phyloP scores from a whole-genome alignment of 2,113 vertebrate genomes.

The Ophiodon elongatus region DNA sequence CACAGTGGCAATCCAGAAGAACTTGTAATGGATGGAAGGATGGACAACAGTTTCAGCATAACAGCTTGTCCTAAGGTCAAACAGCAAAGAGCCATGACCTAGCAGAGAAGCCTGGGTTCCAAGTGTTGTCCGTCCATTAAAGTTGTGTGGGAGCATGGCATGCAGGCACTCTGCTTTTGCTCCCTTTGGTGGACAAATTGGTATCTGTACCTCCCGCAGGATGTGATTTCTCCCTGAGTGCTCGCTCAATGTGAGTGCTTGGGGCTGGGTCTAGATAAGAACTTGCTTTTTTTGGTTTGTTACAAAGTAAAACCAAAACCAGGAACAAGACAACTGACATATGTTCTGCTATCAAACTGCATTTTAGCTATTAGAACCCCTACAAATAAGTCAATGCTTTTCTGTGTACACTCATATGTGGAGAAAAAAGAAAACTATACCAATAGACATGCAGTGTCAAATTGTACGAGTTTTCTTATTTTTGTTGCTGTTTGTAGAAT shows the following conservation, averaged over 20 bases:
- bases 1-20: not conserved
- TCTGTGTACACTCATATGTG: not conserved
- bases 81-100: conserved; percentile 34
- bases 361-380: not conserved
- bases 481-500: not conserved
- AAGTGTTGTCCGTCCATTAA: conserved; percentile 41
- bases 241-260: conserved; percentile 3
- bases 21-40: conserved; percentile 10
- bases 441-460: not conserved
- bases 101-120: conserved; percentile 12
- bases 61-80: conserved; percentile 45
- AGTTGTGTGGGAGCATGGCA: conserved; percentile 16
- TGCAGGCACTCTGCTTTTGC: conserved; percentile 44
- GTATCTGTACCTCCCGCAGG: conserved; percentile 41
- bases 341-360: conserved; percentile 7
- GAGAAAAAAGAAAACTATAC: not conserved
- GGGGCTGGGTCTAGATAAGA: conserved; percentile 7
- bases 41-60: conserved; percentile 5
- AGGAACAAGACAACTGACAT: not conserved
- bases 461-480: not conserved
- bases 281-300: not conserved
- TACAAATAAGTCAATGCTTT: not conserved
- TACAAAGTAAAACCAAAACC: conserved; percentile 7
- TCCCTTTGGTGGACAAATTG: conserved; percentile 48
- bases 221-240: conserved; percentile 45